A percentile compares a stretch with the other conserved stretches of the same genome.
These are phyloP conservation scores for Temnothorax nylanderi DNA, from an alignment of 1,140 invertebrate genomes.

Conservation along the genomic window DNA sequence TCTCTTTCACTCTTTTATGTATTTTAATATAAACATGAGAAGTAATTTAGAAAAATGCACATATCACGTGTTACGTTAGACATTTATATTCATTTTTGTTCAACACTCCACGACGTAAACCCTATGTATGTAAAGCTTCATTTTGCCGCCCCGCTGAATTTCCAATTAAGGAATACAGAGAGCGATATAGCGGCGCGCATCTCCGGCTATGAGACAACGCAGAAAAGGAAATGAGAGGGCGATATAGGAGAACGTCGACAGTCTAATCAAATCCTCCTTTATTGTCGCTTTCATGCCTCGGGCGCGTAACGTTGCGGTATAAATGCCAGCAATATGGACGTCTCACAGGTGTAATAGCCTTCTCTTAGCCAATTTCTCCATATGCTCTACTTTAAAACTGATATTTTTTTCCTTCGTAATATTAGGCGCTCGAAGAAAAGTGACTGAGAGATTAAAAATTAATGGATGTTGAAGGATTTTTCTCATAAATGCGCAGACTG, in stretches of 20 bases:
- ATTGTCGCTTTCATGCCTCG: conserved; percentile 38
- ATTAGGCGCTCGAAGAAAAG: neutral
- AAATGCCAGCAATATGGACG: conserved; percentile 43
- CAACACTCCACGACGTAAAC: conserved; percentile 9
- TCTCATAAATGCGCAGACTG: neutral
- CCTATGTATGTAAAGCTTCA: conserved; percentile 3
- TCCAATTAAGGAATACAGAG: conserved; percentile 58
- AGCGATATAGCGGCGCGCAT: conserved; percentile 20
- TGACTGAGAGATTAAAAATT: conserved; percentile 62
- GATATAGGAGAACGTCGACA: conserved; percentile 5
- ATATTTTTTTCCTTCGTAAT: conserved; percentile 15
- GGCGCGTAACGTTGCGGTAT: conserved; percentile 40
- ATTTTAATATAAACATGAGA: neutral
- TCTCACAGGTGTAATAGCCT: conserved; percentile 31
- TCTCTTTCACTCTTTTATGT: neutral
- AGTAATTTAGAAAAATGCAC: neutral
- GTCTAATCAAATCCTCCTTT: conserved; percentile 68
- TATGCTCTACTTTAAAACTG: conserved; percentile 57
- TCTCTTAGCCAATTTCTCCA: neutral
- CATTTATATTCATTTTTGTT: conserved; percentile 18
- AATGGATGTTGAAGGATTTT: conserved; percentile 46
- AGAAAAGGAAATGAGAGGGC: conserved; percentile 22
- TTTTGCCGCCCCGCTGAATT: conserved; percentile 32
- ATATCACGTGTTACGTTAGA: neutral
- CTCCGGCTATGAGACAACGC: neutral